Base-by-base conservation (phyloP, 2,797 vertebrate genomes). In the Hozukius guyotensis region DNA sequence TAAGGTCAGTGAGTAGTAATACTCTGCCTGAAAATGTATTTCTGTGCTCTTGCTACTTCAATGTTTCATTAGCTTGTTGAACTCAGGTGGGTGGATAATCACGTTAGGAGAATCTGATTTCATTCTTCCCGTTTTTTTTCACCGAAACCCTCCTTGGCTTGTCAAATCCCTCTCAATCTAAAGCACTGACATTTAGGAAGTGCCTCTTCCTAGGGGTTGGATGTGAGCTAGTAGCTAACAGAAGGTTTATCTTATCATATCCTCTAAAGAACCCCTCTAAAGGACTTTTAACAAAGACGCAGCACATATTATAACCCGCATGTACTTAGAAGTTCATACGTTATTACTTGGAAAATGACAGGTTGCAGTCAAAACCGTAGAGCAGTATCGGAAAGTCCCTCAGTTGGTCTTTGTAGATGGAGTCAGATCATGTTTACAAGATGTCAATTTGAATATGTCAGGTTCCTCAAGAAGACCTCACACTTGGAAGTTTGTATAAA, bases 41-140 rank as follows among this genome's bases (percentile, higher is more conserved):
- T 80, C 31, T 71, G n/a, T 53, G 49, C 49, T 52, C 49, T 52
- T 52, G 1, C 49, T 53, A 53, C 20, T 53, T 53, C 49, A 27
- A 0, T 13, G 42, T 80, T 61, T 42, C 29, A 22, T 32, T 67
- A 38, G 27, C 31, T n/a, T 10, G 56, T 59, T 42, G 20, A 72
- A 38, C 62, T 59, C 67, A 62, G 42, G 36, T 77, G 72, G 59
- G 72, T 32, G 49, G 57, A 78, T 49, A 56, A 38, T 22, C 42
- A 20, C 57, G 68, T 63, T 56, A 2, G n/a, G 24, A 75, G 56
- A 85, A 76, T 76, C 27, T 53, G 67, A 71, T 81, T 77, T 56
- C 9, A 62, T 75, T 79, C 57, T 65, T 46, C 32, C 53, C 56
- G n/a, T 71, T 32, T 55, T 71, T 71, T 71, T 81, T 74, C 5